phyloP scores from a whole-genome alignment of 2,888 invertebrate species.

The Leptinotarsa tumamoca region DNA sequence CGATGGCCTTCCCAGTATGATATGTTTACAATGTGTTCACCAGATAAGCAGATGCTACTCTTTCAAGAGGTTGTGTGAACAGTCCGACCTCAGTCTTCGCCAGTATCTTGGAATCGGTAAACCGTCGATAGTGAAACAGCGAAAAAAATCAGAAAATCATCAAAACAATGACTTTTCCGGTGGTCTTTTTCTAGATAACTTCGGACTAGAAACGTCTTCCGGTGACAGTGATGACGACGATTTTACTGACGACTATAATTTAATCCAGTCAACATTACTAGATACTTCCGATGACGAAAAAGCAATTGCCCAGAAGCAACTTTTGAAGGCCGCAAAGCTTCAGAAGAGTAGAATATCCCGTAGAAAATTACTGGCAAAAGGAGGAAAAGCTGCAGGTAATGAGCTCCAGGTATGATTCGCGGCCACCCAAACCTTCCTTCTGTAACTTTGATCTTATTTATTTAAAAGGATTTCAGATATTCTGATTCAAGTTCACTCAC shows the following conservation, averaged over 20 bases:
- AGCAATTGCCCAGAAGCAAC: conserved; percentile 64
- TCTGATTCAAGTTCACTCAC: no score
- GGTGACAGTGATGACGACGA: conserved; percentile 61
- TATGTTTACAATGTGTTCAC: conserved; percentile 67
- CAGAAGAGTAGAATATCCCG: conserved; percentile 61
- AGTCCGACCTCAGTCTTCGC: conserved; percentile 65
- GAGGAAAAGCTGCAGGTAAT: conserved; percentile 55
- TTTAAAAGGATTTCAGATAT: no score
- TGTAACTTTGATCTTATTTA: no score
- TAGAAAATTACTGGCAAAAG: conserved; percentile 61
- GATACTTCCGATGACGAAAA: conserved; percentile 62
- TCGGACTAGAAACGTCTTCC: conserved; percentile 62
- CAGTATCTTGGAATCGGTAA: conserved; percentile 66
- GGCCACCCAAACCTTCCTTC: background rate
- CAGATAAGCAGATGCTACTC: conserved; percentile 67
- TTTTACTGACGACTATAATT: conserved; percentile 59
- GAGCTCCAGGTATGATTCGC: conserved; percentile 4
- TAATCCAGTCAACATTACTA: conserved; percentile 53
- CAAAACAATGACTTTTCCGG: conserved; percentile 54
- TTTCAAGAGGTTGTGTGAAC: conserved; percentile 68
- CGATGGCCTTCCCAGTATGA: conserved; percentile 66
- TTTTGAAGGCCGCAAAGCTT: conserved; percentile 62
- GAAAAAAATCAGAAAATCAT: conserved; percentile 55
- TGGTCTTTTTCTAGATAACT: conserved; percentile 58
- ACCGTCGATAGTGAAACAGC: conserved; percentile 54